Evolutionary conservation across 2,888 invertebrate species (phyloP), one percentile per base, ranked within the genome.

Genomic region (Camptogramma bilineatum): DNA sequence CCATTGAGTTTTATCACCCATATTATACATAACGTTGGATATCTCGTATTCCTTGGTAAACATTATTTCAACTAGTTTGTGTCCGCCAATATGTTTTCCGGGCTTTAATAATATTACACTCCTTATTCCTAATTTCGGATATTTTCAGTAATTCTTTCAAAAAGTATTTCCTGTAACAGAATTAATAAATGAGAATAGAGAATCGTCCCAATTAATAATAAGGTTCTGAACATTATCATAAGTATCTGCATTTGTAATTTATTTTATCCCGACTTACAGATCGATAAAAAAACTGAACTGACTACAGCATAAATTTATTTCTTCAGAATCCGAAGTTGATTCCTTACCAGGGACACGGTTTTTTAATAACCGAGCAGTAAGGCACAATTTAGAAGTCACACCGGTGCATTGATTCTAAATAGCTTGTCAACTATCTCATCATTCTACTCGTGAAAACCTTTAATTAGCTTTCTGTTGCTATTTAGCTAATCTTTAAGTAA

Each of bases 331-430:
- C 75, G 70, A 75, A 77, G 73, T 79, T 68, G 71, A 75, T 71
- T 74, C 76, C 73, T 75, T 77, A 77, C 81, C 73, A 75, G 75
- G 28, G 74, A 77, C 77, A 79, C 83, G 80, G 80, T 86, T 89
- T 44, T 88, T 91, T 88, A 91, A 91, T 91, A 91, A 89, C 84
- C 84, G 75, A 82, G 79, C 77, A 39, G 34, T 39, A 4, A 39
- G 2, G 3, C 34, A 39, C 34, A 39, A 3, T 2, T 39, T 13
- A 39, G 4, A 39, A 39, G 34, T 39, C 4, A 39, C 34, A 39
- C 10, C 34, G 34, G 4, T 39, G 34, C 34, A 39, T 34, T 9
- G 10, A 7, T 7, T 34, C 13, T 34, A 7, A 34, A 7, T 28
- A 5, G 7, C 28, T 28, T 28, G 7, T 28, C n/a, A n/a, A n/a